phyloP scores from a whole-genome alignment of 2,888 invertebrate genomes.

The Monochamus alternatus region DNA sequence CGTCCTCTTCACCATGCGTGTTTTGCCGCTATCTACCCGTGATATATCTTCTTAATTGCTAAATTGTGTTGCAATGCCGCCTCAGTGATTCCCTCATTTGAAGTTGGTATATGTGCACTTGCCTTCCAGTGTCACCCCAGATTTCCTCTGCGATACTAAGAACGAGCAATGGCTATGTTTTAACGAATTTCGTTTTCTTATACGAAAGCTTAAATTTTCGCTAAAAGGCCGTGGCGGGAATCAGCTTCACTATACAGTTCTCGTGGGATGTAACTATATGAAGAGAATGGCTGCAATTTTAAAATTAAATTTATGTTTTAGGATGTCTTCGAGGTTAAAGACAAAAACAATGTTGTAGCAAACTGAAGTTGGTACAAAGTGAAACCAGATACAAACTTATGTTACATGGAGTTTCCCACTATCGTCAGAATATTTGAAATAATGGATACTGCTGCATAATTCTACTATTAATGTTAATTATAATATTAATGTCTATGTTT shows the following conservation, averaged over 20 bases:
- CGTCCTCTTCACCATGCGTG: constrained; percentile 32
- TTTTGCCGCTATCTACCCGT: constrained; percentile 31
- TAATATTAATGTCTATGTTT: too few relatives aligned
- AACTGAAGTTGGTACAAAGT: too few relatives aligned
- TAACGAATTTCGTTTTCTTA: constrained; percentile 15
- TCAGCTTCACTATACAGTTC: neutral
- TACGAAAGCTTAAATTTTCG: constrained; percentile 17
- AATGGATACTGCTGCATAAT: too few relatives aligned
- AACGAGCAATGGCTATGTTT: constrained; percentile 17
- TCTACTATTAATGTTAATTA: too few relatives aligned
- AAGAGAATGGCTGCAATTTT: neutral
- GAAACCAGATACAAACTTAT: too few relatives aligned
- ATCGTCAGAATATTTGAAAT: too few relatives aligned
- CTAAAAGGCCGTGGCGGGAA: constrained; percentile 5
- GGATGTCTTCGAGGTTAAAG: too few relatives aligned
- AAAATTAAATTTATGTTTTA: neutral
- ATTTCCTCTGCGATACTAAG: constrained; percentile 1
- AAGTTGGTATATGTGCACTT: constrained; percentile 32
- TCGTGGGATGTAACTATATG: constrained; percentile 6
- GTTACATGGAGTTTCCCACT: too few relatives aligned
- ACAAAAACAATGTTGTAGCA: too few relatives aligned
- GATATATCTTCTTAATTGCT: constrained; percentile 39
- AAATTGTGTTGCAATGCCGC: constrained; percentile 34
- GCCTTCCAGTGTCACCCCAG: constrained; percentile 23
- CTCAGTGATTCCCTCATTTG: constrained; percentile 30